A percentile compares a stretch with the other conserved stretches of the same genome.
These are phyloP conservation scores for Notamacropus eugenii DNA, from an alignment of 2,797 vertebrate genomes.

Conservation along the genomic window DNA sequence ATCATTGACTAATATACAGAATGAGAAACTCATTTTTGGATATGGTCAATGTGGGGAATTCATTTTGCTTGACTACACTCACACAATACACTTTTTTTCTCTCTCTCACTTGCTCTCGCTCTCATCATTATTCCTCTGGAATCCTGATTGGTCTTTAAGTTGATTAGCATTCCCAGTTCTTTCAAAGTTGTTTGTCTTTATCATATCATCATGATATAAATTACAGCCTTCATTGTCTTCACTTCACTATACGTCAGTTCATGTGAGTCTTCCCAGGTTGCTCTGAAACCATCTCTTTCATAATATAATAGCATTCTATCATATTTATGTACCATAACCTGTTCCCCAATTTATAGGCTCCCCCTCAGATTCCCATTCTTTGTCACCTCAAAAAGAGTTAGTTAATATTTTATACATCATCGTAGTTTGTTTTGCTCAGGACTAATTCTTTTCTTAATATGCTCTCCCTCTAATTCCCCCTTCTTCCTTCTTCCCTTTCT, in stretches of 20 bases:
- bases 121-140: neutral
- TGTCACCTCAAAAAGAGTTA: neutral
- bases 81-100: neutral
- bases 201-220: neutral
- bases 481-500: neutral
- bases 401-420: neutral
- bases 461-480: neutral
- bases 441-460: neutral
- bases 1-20: neutral
- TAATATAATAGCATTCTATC: neutral
- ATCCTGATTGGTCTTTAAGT: neutral
- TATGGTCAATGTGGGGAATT: neutral
- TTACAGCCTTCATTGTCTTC: neutral
- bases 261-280: neutral
- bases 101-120: neutral
- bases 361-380: neutral
- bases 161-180: neutral
- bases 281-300: neutral
- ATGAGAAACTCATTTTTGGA: neutral
- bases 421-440: neutral
- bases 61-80: neutral
- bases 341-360: neutral
- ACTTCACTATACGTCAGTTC: neutral
- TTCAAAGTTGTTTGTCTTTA: neutral
- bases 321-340: neutral